A percentile compares a stretch with the other conserved stretches of the same genome.
Evolutionary conservation across 2,888 invertebrate species (phyloP).

Genomic region (Aspidapion aeneum): DNA sequence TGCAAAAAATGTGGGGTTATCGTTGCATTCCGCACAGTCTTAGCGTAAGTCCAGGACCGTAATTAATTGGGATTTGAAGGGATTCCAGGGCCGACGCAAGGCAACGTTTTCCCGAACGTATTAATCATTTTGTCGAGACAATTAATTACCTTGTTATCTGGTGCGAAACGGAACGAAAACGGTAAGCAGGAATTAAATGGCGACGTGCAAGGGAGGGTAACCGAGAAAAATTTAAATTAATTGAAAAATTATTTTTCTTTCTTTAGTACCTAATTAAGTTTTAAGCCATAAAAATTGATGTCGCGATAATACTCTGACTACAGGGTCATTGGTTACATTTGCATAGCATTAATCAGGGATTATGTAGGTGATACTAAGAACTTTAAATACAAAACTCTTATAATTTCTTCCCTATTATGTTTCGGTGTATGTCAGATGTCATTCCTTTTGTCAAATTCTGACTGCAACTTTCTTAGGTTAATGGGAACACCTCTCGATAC

Average conservation of each 20-base stretch:
- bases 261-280: background rate
- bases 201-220: background rate
- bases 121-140: slow-evolving; percentile 34
- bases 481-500: too few relatives aligned
- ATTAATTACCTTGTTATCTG: slow-evolving; percentile 32
- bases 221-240: background rate
- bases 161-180: background rate
- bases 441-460: too few relatives aligned
- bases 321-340: too few relatives aligned
- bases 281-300: background rate
- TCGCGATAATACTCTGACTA: too few relatives aligned
- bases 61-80: slow-evolving; percentile 27
- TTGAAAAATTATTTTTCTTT: background rate
- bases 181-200: background rate
- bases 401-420: too few relatives aligned
- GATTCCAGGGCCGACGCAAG: slow-evolving; percentile 24
- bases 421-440: too few relatives aligned
- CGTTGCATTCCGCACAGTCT: background rate
- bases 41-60: slow-evolving; percentile 11
- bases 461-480: too few relatives aligned
- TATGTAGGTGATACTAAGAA: too few relatives aligned
- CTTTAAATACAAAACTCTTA: too few relatives aligned
- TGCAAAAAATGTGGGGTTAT: background rate
- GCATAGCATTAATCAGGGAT: too few relatives aligned
- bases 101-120: slow-evolving; percentile 29